Evolutionary conservation across 1,140 invertebrate genomes (phyloP).

Genomic region (Tribolium castaneum): DNA sequence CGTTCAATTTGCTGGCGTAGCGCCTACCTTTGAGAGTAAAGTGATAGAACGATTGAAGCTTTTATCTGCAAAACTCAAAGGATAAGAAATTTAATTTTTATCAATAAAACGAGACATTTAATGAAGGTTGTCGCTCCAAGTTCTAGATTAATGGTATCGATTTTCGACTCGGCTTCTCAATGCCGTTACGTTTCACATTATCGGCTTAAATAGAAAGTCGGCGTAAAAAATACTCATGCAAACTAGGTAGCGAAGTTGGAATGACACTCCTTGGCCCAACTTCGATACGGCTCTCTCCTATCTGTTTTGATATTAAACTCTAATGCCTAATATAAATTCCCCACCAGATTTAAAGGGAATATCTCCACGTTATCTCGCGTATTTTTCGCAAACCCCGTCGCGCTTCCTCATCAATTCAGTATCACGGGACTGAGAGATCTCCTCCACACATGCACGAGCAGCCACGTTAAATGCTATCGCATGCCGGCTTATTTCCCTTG

Average conservation of each 20-base stretch:
- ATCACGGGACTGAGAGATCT: slow-evolving; percentile 32
- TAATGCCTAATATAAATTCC: slow-evolving; percentile 45
- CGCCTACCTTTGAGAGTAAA: slow-evolving; percentile 38
- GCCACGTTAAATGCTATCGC: slow-evolving; percentile 30
- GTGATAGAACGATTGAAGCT: slow-evolving; percentile 43
- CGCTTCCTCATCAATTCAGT: slow-evolving; percentile 40
- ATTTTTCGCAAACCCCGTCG: slow-evolving; percentile 28
- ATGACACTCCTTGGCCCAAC: slow-evolving; percentile 24
- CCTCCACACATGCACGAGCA: slow-evolving; percentile 28
- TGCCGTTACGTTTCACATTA: neutral
- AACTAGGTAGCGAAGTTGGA: slow-evolving; percentile 35
- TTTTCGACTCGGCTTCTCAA: slow-evolving; percentile 9
- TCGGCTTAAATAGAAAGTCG: neutral
- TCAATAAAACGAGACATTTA: slow-evolving; percentile 41
- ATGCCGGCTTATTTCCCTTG: neutral
- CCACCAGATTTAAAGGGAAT: slow-evolving; percentile 37
- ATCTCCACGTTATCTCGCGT: slow-evolving; percentile 39
- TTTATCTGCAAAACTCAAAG: slow-evolving; percentile 44
- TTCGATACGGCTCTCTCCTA: slow-evolving; percentile 35
- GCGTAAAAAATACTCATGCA: slow-evolving; percentile 34
- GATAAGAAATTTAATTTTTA: slow-evolving; percentile 45
- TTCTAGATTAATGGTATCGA: slow-evolving; percentile 40
- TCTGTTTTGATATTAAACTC: slow-evolving; percentile 39
- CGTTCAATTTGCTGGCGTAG: slow-evolving; percentile 42
- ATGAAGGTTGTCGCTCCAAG: slow-evolving; percentile 22